A percentile compares a stretch with the other conserved stretches of the same genome.
These are phyloP conservation scores for Lepus americanus DNA, from an alignment of 2,113 vertebrate species.

Conservation along the genomic window DNA sequence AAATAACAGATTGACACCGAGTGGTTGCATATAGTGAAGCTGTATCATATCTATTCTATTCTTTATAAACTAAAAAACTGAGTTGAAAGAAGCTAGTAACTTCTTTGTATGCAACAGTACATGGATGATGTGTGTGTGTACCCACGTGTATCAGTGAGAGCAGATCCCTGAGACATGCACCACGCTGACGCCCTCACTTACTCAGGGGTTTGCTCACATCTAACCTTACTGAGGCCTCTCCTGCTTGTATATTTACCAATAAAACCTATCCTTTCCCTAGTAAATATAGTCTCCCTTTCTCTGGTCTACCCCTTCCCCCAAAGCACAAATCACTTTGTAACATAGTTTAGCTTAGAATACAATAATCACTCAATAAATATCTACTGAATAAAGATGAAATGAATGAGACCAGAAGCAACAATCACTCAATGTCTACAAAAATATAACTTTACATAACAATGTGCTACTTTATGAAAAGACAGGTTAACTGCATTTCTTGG, in stretches of 20 bases:
- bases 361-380: not conserved
- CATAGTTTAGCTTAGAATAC: not conserved
- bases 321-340: constrained; percentile 32
- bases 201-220: not conserved
- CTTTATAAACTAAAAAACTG: not conserved
- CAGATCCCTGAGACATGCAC: not conserved
- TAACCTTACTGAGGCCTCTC: not conserved
- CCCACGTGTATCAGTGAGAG: not conserved
- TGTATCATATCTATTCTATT: not conserved
- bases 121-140: not conserved
- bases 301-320: not conserved
- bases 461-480: constrained; percentile 39
- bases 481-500: constrained; percentile 16
- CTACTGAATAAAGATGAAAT: constrained; percentile 49
- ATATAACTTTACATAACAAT: not conserved
- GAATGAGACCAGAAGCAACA: constrained; percentile 44
- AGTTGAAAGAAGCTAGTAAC: not conserved
- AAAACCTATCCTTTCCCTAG: not conserved
- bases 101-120: not conserved
- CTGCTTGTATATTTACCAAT: not conserved
- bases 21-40: not conserved
- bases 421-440: not conserved
- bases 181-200: not conserved
- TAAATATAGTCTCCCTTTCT: not conserved
- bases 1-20: constrained; percentile 7